phyloP scores from a whole-genome alignment of 1,140 invertebrate genomes.

The Drosophila neocordata region DNA sequence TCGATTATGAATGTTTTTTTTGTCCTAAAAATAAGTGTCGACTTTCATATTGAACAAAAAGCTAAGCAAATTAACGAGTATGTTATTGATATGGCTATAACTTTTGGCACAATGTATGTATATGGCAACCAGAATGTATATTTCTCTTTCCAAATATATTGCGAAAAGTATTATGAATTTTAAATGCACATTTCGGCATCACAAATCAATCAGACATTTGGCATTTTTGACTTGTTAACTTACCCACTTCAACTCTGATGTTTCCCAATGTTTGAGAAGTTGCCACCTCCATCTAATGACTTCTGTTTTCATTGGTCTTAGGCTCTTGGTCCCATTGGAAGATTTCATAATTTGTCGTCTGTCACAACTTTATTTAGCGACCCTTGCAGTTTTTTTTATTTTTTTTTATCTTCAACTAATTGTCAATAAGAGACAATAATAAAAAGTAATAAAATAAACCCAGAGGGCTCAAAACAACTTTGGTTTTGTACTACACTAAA shows the following conservation, averaged over 20 bases:
- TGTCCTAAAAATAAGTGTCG: constrained; percentile 30
- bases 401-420: constrained; percentile 2
- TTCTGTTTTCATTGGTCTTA: constrained; percentile 13
- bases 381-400: constrained; percentile 12
- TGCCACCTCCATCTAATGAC: constrained; percentile 19
- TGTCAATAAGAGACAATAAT: neutral
- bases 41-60: constrained; percentile 32
- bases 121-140: neutral
- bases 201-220: constrained; percentile 65
- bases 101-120: neutral
- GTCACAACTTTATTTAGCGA: constrained; percentile 12
- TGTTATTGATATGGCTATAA: constrained; percentile 60
- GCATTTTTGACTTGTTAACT: constrained; percentile 42
- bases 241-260: constrained; percentile 38
- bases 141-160: neutral
- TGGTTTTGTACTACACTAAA: too few species aligned
- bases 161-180: constrained; percentile 46
- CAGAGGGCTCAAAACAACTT: neutral
- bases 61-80: constrained; percentile 73
- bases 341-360: neutral
- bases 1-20: constrained; percentile 44
- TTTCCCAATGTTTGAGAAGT: constrained; percentile 35
- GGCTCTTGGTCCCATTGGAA: constrained; percentile 30
- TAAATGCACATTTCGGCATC: constrained; percentile 50
- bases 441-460: neutral